Percentiles rank a stretch among this genome's conserved stretches.
These are phyloP conservation scores for Wiebesia pumilae DNA, from an alignment of 1,140 invertebrate genomes.

Conservation along the genomic window DNA sequence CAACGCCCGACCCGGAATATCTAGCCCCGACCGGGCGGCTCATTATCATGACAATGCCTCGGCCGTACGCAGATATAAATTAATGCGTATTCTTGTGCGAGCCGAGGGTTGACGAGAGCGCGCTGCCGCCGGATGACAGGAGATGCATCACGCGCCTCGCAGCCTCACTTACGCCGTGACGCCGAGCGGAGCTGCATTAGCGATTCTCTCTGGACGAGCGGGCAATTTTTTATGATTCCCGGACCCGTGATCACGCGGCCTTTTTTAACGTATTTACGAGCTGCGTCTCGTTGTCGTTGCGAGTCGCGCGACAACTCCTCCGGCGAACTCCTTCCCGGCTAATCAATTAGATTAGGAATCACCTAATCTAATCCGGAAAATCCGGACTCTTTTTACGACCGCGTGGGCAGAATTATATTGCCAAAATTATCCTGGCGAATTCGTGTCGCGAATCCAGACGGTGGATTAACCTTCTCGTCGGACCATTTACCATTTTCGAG, in stretches of 20 bases:
- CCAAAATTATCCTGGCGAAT: not conserved
- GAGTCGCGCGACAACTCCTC: too few relatives aligned
- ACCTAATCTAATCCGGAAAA: too few relatives aligned
- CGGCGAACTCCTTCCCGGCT: too few relatives aligned
- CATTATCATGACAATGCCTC: constrained; percentile 73
- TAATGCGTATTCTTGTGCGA: constrained; percentile 71
- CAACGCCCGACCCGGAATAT: constrained; percentile 47
- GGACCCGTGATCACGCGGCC: not conserved
- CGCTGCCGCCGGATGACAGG: constrained; percentile 55
- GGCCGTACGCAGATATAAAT: constrained; percentile 72
- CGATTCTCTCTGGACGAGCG: constrained; percentile 30
- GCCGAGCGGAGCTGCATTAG: constrained; percentile 36
- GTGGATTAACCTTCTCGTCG: too few relatives aligned
- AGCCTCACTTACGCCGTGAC: constrained; percentile 44
- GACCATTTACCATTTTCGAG: not conserved
- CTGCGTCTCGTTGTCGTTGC: not conserved
- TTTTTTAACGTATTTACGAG: constrained; percentile 10
- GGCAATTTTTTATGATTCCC: constrained; percentile 7
- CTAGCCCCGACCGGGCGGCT: constrained; percentile 46
- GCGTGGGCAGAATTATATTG: too few relatives aligned
- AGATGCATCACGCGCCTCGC: constrained; percentile 57
- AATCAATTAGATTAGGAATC: too few relatives aligned
- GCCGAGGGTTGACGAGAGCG: constrained; percentile 65
- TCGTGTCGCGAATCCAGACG: not conserved
- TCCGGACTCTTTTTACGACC: too few relatives aligned